phyloP scores from a whole-genome alignment of 2,888 invertebrate genomes.

The Drosophila sordidula region DNA sequence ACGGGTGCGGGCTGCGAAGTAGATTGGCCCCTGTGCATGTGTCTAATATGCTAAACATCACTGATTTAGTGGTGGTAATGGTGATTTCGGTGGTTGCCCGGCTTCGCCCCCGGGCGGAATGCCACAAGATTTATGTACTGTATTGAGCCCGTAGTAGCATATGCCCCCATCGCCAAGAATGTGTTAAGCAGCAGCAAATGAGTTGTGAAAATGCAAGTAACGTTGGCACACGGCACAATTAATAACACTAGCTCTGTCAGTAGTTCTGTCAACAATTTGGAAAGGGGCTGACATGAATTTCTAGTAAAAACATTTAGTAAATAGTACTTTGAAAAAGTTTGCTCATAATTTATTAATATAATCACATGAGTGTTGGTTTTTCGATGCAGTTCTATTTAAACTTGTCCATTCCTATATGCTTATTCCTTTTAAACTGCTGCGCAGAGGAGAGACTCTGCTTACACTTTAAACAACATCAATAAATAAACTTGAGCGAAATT shows the following conservation, averaged over 20 bases:
- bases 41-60: slow-evolving; percentile 78
- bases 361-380: no score
- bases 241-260: slow-evolving; percentile 7
- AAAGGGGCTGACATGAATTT: background rate
- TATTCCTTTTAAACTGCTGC: no score
- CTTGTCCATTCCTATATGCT: no score
- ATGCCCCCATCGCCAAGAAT: slow-evolving; percentile 39
- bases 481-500: background rate
- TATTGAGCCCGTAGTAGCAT: slow-evolving; percentile 40
- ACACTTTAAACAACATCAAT: no score
- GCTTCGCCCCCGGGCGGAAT: slow-evolving; percentile 13
- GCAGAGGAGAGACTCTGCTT: no score
- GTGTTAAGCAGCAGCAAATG: slow-evolving; percentile 49
- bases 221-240: slow-evolving; percentile 21
- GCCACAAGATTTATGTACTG: slow-evolving; percentile 62
- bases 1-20: slow-evolving; percentile 4
- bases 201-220: slow-evolving; percentile 49
- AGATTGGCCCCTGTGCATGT: slow-evolving; percentile 65
- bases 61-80: slow-evolving; percentile 71
- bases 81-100: slow-evolving; percentile 19
- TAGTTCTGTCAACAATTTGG: background rate
- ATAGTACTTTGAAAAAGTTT: no score
- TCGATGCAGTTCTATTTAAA: no score
- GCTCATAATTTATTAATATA: no score
- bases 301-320: no score